These are phyloP conservation scores for Montipora capitata DNA, from an alignment of 92 coral and sea anemone species.

Conservation along the genomic window DNA sequence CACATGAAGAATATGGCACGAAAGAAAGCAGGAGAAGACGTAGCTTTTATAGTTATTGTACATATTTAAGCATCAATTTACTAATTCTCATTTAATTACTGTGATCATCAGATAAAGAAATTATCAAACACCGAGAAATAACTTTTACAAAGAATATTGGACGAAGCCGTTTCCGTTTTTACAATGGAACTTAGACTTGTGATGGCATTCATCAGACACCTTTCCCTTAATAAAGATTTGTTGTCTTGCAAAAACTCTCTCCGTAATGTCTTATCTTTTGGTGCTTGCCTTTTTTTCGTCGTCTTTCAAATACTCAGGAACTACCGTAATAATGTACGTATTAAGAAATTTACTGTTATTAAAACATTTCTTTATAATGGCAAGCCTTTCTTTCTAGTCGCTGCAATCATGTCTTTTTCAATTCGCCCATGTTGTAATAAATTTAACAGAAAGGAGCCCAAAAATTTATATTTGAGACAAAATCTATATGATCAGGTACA, in stretches of 20 bases:
- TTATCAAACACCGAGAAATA: not conserved
- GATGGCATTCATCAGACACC: not conserved
- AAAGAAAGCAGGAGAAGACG: not conserved
- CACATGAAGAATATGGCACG: too few species aligned
- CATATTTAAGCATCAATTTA: not conserved
- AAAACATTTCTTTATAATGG: constrained; percentile 6
- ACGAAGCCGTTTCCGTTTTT: too few species aligned
- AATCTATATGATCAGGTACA: constrained; percentile 11
- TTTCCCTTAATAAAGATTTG: not conserved
- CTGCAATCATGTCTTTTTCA: not conserved
- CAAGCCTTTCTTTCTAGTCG: not conserved
- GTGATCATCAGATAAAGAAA: too few species aligned
- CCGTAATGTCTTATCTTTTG: not conserved
- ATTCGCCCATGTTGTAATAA: too few species aligned
- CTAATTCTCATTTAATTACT: not conserved
- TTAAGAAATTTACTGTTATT: constrained; percentile 1
- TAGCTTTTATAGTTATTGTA: not conserved
- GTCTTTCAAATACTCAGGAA: too few species aligned
- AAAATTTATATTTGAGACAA: not conserved
- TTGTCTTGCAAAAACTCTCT: not conserved
- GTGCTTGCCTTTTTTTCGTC: not conserved
- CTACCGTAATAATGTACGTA: not conserved
- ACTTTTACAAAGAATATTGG: not conserved
- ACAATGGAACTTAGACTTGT: not conserved
- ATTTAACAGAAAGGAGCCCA: not conserved